Evolutionary conservation across 2,797 vertebrate species (phyloP).

Genomic region (Coccyzus lansbergi): DNA sequence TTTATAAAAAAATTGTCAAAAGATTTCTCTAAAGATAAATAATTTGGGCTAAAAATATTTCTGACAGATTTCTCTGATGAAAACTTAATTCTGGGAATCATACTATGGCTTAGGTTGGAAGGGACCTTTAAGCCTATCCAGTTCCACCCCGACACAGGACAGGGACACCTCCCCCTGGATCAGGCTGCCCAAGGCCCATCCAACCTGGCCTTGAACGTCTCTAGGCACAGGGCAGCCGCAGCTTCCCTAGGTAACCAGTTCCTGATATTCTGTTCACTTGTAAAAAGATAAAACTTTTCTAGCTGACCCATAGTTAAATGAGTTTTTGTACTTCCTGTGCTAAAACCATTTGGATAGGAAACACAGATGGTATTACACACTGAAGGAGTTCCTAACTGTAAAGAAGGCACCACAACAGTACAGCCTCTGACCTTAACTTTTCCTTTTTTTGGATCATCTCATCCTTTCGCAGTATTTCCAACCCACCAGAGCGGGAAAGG

Average conservation of each 20-base stretch:
- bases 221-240: too few relatives aligned
- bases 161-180: too few relatives aligned
- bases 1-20: background rate
- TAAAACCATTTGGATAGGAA: background rate
- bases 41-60: background rate
- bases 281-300: background rate
- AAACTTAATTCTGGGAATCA: background rate
- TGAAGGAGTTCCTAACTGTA: background rate
- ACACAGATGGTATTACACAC: too few relatives aligned
- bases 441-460: background rate
- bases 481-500: background rate
- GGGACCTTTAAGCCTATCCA: too few relatives aligned
- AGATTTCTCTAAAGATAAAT: background rate
- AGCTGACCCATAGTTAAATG: background rate
- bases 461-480: background rate
- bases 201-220: too few relatives aligned
- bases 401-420: background rate
- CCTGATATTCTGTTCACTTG: too few relatives aligned
- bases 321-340: background rate
- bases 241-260: too few relatives aligned
- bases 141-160: too few relatives aligned
- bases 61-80: background rate
- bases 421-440: background rate
- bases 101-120: too few relatives aligned
- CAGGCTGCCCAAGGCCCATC: too few relatives aligned